A percentile compares a stretch with the other conserved stretches of the same genome.
These are phyloP conservation scores for Tridacna gigas DNA, from an alignment of 2,888 invertebrate genomes.

Conservation along the genomic window DNA sequence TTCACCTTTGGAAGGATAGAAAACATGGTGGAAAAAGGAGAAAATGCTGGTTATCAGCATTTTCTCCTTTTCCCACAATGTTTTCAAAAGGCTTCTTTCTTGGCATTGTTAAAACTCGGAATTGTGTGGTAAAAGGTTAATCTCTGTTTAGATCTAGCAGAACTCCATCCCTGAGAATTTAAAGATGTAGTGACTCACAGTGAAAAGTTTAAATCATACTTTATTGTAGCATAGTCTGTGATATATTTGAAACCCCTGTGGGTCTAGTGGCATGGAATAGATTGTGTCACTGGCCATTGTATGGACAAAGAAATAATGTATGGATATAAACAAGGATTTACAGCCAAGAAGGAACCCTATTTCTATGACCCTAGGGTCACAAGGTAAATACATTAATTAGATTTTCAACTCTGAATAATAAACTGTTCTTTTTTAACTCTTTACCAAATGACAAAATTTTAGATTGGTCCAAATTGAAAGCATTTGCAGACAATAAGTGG, in stretches of 20 bases:
- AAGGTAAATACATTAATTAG: constrained; percentile 69
- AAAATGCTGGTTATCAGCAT: too few species aligned
- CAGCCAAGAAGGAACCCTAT: constrained; percentile 75
- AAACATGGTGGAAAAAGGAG: too few species aligned
- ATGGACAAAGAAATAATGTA: constrained; percentile 5
- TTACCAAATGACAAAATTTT: too few species aligned
- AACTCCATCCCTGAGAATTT: not conserved
- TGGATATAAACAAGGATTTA: constrained; percentile 64
- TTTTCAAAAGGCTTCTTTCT: too few species aligned
- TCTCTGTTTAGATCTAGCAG: not conserved
- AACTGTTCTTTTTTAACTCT: too few species aligned
- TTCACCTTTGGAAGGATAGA: too few species aligned
- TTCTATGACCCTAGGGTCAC: constrained; percentile 77
- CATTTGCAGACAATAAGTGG: too few species aligned
- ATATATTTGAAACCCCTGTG: not conserved
- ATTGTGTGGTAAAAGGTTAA: not conserved
- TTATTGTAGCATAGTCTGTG: constrained; percentile 1
- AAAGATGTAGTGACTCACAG: not conserved
- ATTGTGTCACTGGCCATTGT: not conserved
- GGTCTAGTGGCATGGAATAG: not conserved
- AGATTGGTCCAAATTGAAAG: too few species aligned
- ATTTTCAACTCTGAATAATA: too few species aligned
- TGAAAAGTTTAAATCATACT: not conserved
- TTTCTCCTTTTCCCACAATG: too few species aligned
- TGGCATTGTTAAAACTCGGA: too few species aligned